Percentiles rank a stretch among this genome's conserved stretches.
phyloP scores from a whole-genome alignment of 1,140 invertebrate genomes.

The Micrasema longulum region DNA sequence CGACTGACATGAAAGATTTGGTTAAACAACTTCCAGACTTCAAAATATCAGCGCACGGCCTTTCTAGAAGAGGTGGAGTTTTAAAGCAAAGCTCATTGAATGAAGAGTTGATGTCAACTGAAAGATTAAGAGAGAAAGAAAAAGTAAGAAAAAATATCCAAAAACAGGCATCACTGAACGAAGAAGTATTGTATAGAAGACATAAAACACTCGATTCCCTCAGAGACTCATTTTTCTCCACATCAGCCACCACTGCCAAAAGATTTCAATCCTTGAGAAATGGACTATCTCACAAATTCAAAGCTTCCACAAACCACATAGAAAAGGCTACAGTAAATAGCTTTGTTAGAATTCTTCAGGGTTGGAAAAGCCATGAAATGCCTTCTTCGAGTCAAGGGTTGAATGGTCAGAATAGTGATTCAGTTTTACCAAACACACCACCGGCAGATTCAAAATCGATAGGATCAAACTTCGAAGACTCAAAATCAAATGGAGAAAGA shows the following conservation, averaged over 20 bases:
- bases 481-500: conserved; percentile 64
- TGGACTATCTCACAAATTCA: conserved; percentile 83
- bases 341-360: conserved; percentile 81
- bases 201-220: conserved; percentile 77
- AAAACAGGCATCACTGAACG: conserved; percentile 89
- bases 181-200: conserved; percentile 83
- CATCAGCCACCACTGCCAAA: conserved; percentile 78
- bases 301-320: conserved; percentile 82
- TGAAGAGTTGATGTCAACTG: conserved; percentile 88
- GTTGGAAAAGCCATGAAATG: conserved; percentile 74
- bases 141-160: conserved; percentile 86
- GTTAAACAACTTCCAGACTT: conserved; percentile 73
- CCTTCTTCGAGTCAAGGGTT: conserved; percentile 48
- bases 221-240: conserved; percentile 79
- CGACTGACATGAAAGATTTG: conserved; percentile 74
- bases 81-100: conserved; percentile 90
- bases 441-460: conserved; percentile 50
- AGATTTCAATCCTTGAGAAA: conserved; percentile 87
- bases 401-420: conserved; percentile 35
- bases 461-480: conserved; percentile 53
- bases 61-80: conserved; percentile 71
- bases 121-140: conserved; percentile 85
- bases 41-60: conserved; percentile 65
- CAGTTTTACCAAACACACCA: conserved; percentile 51
- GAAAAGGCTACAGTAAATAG: conserved; percentile 82